Evolutionary conservation across 2,888 invertebrate genomes (phyloP).

Genomic region (Amblyjoppa proteus): DNA sequence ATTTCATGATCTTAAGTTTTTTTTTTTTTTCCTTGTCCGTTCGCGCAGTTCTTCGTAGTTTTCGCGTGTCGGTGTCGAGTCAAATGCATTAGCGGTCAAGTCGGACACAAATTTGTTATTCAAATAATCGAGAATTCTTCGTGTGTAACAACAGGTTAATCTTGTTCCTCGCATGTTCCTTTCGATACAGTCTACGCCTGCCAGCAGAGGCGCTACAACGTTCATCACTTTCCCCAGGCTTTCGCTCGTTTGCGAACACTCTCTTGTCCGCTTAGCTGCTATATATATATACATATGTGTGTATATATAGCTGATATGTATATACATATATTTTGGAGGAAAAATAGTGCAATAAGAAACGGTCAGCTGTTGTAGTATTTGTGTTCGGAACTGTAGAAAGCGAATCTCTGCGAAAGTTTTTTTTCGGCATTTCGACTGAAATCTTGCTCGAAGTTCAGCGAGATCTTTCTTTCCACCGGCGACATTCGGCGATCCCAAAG

Average conservation of each 20-base stretch:
- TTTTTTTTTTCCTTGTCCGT: background rate
- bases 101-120: constrained; percentile 33
- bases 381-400: background rate
- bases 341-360: constrained; percentile 3
- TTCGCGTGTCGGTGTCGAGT: background rate
- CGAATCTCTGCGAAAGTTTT: background rate
- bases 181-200: constrained; percentile 6
- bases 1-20: constrained; percentile 1
- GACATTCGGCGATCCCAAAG: background rate
- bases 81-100: background rate
- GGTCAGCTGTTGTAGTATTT: constrained; percentile 15
- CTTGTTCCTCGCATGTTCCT: constrained; percentile 1
- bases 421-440: background rate
- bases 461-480: background rate
- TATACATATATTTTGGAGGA: background rate
- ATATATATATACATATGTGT: constrained; percentile 10
- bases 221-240: constrained; percentile 63
- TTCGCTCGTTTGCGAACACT: constrained; percentile 40
- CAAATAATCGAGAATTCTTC: constrained; percentile 14
- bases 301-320: background rate
- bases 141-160: constrained; percentile 11
- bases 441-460: background rate
- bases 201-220: constrained; percentile 37
- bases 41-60: background rate
- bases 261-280: background rate